Percentiles rank a stretch among this genome's conserved stretches.
These are phyloP conservation scores for Clanis bilineata DNA, from an alignment of 2,888 invertebrate species.

Conservation along the genomic window DNA sequence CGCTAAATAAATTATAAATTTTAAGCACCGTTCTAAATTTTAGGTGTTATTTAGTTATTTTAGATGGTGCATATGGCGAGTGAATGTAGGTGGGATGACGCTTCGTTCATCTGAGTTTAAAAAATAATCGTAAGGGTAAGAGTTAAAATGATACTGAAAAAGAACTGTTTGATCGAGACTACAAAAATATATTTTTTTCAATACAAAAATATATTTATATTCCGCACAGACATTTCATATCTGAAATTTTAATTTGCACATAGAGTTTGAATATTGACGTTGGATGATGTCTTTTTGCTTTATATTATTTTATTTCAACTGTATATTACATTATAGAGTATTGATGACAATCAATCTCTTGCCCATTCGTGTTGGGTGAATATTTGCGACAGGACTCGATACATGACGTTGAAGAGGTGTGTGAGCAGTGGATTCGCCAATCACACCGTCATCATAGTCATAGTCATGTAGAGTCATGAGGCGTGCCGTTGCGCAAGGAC, in stretches of 20 bases:
- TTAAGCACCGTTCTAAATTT: neutral
- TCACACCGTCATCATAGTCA: neutral
- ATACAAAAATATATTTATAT: too few relatives aligned
- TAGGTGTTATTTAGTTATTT: slow-evolving; percentile 3
- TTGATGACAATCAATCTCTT: neutral
- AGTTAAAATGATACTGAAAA: too few relatives aligned
- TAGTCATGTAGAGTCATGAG: slow-evolving; percentile 14
- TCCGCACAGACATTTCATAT: too few relatives aligned
- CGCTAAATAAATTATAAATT: neutral
- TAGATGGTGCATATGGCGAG: neutral
- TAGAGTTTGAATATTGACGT: too few relatives aligned
- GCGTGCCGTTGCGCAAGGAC: slow-evolving; percentile 33
- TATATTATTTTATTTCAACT: too few relatives aligned
- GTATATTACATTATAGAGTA: neutral
- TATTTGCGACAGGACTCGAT: neutral
- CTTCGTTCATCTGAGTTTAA: neutral
- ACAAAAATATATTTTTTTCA: too few relatives aligned
- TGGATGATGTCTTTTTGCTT: too few relatives aligned
- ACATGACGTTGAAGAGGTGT: neutral
- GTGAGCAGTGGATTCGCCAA: neutral
- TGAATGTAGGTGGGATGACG: neutral
- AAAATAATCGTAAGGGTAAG: too few relatives aligned
- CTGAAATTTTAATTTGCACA: too few relatives aligned
- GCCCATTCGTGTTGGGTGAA: neutral
- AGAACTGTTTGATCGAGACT: too few relatives aligned